Conservation (phyloP, 1,140 invertebrate species). For the Formica selysi region DNA sequence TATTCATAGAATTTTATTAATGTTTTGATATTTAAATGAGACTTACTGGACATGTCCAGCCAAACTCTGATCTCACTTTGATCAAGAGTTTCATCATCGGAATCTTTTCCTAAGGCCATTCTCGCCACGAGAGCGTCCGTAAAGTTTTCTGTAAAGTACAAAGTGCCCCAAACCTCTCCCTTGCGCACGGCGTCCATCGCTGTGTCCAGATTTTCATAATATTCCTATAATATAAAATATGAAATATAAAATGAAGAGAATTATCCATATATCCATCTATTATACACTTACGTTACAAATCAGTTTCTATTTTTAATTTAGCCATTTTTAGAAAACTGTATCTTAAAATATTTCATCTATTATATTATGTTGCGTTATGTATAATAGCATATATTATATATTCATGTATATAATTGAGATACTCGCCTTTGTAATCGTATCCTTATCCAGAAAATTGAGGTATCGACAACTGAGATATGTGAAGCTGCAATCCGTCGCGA, state of each 20-base stretch:
- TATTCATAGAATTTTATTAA: not conserved
- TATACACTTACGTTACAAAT: not conserved
- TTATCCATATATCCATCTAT: not conserved
- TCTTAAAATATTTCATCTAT: not conserved
- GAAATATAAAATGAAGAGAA: not conserved
- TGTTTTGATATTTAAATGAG: not conserved
- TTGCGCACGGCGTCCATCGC: slow-evolving; percentile 90
- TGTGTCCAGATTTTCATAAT: slow-evolving; percentile 89
- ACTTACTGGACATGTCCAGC: slow-evolving; percentile 96
- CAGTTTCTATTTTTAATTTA: not conserved
- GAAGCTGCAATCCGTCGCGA: slow-evolving; percentile 89
- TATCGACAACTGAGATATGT: slow-evolving; percentile 92
- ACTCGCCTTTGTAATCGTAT: slow-evolving; percentile 88
- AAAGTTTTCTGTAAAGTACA: slow-evolving; percentile 95
- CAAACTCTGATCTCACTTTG: slow-evolving; percentile 94
- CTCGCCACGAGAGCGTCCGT: slow-evolving; percentile 92
- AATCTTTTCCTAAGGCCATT: slow-evolving; percentile 89
- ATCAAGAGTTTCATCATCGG: slow-evolving; percentile 92
- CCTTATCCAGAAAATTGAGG: slow-evolving; percentile 89
- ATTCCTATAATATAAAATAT: slow-evolving; percentile 85
- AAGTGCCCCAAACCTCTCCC: slow-evolving; percentile 94
- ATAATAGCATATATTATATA: not conserved
- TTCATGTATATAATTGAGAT: not conserved
- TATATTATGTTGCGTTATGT: not conserved
- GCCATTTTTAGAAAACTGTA: not conserved